These are phyloP conservation scores for Cheilosia urbana DNA, from an alignment of 2,888 invertebrate genomes.

Conservation along the genomic window DNA sequence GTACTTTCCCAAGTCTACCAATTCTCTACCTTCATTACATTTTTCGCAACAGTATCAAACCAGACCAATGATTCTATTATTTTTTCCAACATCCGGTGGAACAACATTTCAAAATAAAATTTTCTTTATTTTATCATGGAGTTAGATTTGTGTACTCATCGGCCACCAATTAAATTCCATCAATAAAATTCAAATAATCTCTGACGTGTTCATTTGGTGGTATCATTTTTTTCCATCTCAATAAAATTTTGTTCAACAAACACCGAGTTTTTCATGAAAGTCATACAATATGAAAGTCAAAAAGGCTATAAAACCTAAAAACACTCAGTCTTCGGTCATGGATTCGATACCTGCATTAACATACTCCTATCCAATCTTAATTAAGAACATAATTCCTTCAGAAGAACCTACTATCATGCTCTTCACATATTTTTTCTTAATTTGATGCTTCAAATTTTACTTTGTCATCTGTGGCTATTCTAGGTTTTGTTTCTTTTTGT, in stretches of 20 bases:
- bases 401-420: conserved; percentile 20
- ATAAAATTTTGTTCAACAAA: conserved; percentile 25
- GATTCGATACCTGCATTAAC: conserved; percentile 1
- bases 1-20: no score
- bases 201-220: conserved; percentile 51
- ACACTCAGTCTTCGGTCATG: conserved; percentile 41
- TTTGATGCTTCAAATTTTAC: conserved; percentile 58
- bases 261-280: conserved; percentile 17
- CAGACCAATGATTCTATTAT: no score
- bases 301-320: conserved; percentile 35
- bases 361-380: conserved; percentile 57
- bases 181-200: conserved; percentile 42
- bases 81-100: no score
- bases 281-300: conserved; percentile 43
- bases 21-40: no score
- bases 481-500: conserved; percentile 18
- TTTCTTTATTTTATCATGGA: background rate
- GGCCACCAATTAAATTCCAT: background rate
- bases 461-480: conserved; percentile 44
- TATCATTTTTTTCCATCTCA: conserved; percentile 15
- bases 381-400: conserved; percentile 65
- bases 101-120: no score
- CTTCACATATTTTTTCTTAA: conserved; percentile 26
- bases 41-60: no score
- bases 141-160: background rate